These are phyloP conservation scores for Ormia ochracea DNA, from an alignment of 2,888 invertebrate species.

Conservation along the genomic window DNA sequence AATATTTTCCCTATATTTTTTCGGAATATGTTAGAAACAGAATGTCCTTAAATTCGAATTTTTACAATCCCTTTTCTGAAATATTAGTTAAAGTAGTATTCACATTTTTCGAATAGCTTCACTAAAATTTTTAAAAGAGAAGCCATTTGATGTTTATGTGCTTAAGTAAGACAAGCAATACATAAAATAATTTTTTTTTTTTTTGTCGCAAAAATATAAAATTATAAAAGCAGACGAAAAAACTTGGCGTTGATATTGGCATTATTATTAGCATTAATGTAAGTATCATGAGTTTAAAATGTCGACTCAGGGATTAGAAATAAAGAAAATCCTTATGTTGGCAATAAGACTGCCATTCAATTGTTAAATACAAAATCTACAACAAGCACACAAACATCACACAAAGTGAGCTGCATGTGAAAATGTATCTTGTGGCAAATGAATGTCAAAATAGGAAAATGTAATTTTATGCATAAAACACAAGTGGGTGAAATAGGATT, in stretches of 20 bases:
- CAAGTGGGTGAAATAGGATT: slow-evolving; percentile 55
- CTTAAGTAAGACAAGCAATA: background rate
- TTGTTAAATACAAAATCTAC: slow-evolving; percentile 55
- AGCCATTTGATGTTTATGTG: background rate
- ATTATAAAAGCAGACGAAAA: background rate
- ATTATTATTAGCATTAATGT: slow-evolving; percentile 56
- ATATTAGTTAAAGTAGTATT: background rate
- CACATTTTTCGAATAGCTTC: slow-evolving; percentile 40
- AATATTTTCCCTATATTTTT: no score
- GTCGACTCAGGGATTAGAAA: slow-evolving; percentile 53
- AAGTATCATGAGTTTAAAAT: slow-evolving; percentile 49
- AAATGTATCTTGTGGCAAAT: slow-evolving; percentile 34
- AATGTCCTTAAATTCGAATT: no score
- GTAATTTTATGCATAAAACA: slow-evolving; percentile 50
- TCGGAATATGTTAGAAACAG: no score
- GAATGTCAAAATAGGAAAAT: slow-evolving; percentile 55
- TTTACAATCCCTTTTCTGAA: no score
- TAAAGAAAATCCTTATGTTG: slow-evolving; percentile 60
- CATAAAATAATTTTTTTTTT: background rate
- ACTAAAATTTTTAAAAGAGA: background rate
- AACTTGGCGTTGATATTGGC: slow-evolving; percentile 52
- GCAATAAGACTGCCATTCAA: slow-evolving; percentile 63
- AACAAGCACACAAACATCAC: slow-evolving; percentile 9
- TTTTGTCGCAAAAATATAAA: background rate
- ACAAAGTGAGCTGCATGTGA: background rate